Percentiles rank a stretch among this genome's conserved stretches.
Evolutionary conservation across 2,797 vertebrate species (phyloP).

Genomic region (Sphenodon punctatus): DNA sequence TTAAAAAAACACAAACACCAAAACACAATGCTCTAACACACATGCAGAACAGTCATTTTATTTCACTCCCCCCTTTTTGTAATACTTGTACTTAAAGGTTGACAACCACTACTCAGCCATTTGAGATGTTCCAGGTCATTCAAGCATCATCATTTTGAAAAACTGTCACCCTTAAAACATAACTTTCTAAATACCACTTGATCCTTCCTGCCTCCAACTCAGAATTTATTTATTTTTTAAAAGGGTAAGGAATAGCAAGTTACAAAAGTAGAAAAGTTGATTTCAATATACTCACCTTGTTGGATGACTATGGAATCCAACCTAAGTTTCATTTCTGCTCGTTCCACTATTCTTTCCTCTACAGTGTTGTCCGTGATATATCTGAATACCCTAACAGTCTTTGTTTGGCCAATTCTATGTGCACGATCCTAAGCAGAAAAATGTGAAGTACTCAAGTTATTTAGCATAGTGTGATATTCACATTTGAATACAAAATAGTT

Average conservation of each 20-base stretch:
- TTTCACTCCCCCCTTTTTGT: too few species aligned
- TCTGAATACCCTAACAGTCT: conserved; percentile 94
- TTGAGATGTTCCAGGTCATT: background rate
- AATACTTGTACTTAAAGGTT: too few species aligned
- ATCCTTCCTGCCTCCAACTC: too few species aligned
- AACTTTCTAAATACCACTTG: too few species aligned
- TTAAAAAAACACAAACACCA: too few species aligned
- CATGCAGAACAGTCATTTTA: too few species aligned
- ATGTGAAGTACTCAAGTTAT: background rate
- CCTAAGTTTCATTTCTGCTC: conserved; percentile 97
- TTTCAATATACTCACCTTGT: conserved; percentile 81
- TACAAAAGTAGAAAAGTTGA: rapidly evolving
- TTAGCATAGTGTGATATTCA: background rate
- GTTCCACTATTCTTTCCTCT: conserved; percentile 97
- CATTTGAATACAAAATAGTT: background rate
- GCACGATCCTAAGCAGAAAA: conserved; percentile 87
- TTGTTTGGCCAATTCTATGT: conserved; percentile 97
- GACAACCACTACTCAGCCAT: background rate
- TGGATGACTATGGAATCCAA: conserved; percentile 99
- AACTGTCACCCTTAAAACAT: background rate
- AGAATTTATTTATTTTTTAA: too few species aligned
- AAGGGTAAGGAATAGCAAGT: too few species aligned
- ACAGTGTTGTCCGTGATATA: conserved; percentile 98
- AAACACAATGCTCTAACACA: too few species aligned
- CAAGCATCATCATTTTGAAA: background rate